Evolutionary conservation across 1,140 invertebrate species (phyloP), one percentile per base, ranked within the genome.

Genomic region (Colletes latitarsis): DNA sequence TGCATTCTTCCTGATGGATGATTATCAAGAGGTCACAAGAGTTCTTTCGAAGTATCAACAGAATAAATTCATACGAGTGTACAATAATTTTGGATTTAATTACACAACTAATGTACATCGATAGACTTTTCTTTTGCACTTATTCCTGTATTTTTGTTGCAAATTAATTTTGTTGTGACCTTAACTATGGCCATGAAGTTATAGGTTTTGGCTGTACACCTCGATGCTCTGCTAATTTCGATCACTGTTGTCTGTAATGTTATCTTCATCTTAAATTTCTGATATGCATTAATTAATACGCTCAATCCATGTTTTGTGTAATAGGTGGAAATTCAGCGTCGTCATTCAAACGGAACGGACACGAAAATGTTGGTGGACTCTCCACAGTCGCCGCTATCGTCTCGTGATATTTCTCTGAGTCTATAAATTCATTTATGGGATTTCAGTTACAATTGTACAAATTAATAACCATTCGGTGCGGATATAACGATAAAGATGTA

Each of bases 241-340:
- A 73, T 80, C 79, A 67, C 46, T 73, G 62, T 52, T 46, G 43
- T 14, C 67, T 52, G 21, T 19, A 52, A 64, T 62, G 43, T 69
- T 19, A 73, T 72, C 14, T 60, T 53, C 39, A 14, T 62, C 17
- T 49, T 55, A 68, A 85, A 75, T 73, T 80, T 77, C 73, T 86
- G 85, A 86, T 86, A 86, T 86, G 85, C 81, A 55, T 72, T 41
- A 77, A 68, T 76, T 66, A 60, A 62, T 80, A 77, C 57, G 71
- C 82, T 94, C 93, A 95, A 89, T 96, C 95, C 82, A 94, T 94
- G 84, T 95, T 95, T 87, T 96, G 95, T 12, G 95, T 95, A 64
- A 97, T 96, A 81, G 97, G 97, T 81, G 97, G 97, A 93, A 97
- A 98, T 93, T 98, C 97, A 72, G 94, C 94, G 74, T 97, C 96